Percentiles rank a stretch among this genome's conserved stretches.
Conservation (phyloP, 2,113 vertebrate species). For the Tupaia chinensis region DNA sequence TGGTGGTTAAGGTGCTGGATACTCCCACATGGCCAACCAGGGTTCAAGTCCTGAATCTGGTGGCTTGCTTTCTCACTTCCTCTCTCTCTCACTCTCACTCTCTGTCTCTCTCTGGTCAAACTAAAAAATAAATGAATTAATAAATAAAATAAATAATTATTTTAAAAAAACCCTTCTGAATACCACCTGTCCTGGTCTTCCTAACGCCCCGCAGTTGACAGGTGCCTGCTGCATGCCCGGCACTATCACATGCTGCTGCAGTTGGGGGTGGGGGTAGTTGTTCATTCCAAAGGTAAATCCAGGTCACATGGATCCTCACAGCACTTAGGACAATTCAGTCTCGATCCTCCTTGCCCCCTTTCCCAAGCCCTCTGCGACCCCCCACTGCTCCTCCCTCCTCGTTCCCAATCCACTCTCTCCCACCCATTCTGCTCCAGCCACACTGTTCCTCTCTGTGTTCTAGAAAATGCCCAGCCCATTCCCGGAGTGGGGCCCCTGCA, state of each 20-base stretch:
- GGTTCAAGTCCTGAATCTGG: too few relatives aligned
- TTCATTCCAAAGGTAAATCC: neutral
- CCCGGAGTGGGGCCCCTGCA: neutral
- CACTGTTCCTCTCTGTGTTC: neutral
- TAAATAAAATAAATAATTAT: too few relatives aligned
- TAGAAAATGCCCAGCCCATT: neutral
- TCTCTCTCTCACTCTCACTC: too few relatives aligned
- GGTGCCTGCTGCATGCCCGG: too few relatives aligned
- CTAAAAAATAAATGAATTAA: too few relatives aligned
- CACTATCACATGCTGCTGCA: neutral
- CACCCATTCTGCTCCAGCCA: neutral
- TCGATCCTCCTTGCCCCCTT: neutral
- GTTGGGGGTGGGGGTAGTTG: too few relatives aligned
- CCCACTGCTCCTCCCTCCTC: accelerated
- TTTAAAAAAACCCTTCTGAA: neutral
- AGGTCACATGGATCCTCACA: neutral
- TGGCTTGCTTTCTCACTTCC: too few relatives aligned
- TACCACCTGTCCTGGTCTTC: accelerated
- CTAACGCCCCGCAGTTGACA: accelerated
- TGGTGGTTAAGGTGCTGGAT: too few relatives aligned
- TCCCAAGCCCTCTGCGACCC: neutral
- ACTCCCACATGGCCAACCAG: too few relatives aligned
- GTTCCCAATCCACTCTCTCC: neutral
- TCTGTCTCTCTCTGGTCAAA: too few relatives aligned
- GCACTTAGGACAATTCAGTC: neutral